These are phyloP conservation scores for Coenobita brevimanus DNA, from an alignment of 1,140 invertebrate genomes.

Conservation along the genomic window DNA sequence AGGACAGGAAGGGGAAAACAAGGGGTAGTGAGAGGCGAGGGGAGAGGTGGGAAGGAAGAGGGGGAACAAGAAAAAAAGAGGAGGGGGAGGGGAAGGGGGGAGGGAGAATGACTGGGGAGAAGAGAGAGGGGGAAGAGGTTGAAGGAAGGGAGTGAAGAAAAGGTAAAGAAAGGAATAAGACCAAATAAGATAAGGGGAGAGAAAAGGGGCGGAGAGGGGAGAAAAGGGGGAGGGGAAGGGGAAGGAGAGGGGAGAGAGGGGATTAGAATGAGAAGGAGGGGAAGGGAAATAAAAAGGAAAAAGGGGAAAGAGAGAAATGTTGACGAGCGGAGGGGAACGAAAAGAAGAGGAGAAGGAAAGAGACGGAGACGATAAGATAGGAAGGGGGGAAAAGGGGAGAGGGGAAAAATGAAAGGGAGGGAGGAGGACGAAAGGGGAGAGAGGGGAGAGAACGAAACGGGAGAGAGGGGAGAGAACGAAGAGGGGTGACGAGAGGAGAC, in stretches of 20 bases:
- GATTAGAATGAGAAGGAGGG: background rate
- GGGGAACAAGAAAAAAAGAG: background rate
- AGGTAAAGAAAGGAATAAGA: background rate
- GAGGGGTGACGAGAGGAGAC: background rate
- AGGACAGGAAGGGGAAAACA: background rate
- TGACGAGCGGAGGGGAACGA: background rate
- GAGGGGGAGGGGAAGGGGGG: background rate
- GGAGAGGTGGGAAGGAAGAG: background rate
- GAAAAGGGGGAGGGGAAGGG: background rate
- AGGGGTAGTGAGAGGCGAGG: background rate
- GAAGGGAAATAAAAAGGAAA: background rate
- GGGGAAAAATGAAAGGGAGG: background rate
- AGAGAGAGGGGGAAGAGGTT: background rate
- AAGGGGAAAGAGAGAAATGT: too few species aligned
- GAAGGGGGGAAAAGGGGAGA: background rate
- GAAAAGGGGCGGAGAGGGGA: background rate
- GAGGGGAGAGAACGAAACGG: background rate
- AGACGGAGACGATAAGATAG: background rate
- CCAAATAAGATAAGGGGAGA: background rate
- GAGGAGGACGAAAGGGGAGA: background rate
- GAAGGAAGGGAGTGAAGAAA: background rate
- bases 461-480: background rate
- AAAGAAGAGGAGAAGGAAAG: background rate
- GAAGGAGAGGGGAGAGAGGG: background rate
- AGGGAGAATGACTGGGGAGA: background rate